Conservation (phyloP, 2,888 invertebrate genomes). For the Halocaridina rubra region DNA sequence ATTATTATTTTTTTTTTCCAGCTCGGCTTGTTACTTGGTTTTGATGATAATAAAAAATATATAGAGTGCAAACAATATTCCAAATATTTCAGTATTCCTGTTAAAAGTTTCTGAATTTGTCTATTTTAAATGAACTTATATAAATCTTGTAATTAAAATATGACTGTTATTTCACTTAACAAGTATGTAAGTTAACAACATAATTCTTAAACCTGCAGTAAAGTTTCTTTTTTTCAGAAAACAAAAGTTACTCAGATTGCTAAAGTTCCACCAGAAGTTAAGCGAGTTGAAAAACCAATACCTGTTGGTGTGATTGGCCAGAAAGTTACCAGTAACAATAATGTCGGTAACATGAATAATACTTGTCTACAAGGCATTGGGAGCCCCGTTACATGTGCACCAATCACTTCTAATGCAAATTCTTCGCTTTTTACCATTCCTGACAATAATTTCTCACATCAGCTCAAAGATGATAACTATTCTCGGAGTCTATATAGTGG, state of each 20-base stretch:
- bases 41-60: no score
- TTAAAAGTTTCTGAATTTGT: no score
- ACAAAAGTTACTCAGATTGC: conserved; percentile 59
- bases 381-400: conserved; percentile 6
- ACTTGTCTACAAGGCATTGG: conserved; percentile 5
- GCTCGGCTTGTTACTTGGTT: no score
- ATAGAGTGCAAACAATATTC: no score
- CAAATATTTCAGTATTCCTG: no score
- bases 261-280: conserved; percentile 63
- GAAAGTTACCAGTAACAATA: conserved; percentile 7
- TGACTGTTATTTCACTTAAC: no score
- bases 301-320: conserved; percentile 61
- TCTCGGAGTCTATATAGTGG: conserved; percentile 34
- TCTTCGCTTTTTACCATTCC: conserved; percentile 26
- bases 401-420: conserved; percentile 18
- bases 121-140: no score
- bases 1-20: no score
- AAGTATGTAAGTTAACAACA: no score
- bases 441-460: conserved; percentile 25
- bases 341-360: background rate
- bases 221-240: conserved; percentile 44
- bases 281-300: conserved; percentile 52
- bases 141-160: no score
- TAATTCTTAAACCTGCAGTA: no score
- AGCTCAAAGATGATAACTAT: conserved; percentile 29